phyloP scores from a whole-genome alignment of 2,888 invertebrate species.

The Empis livida region DNA sequence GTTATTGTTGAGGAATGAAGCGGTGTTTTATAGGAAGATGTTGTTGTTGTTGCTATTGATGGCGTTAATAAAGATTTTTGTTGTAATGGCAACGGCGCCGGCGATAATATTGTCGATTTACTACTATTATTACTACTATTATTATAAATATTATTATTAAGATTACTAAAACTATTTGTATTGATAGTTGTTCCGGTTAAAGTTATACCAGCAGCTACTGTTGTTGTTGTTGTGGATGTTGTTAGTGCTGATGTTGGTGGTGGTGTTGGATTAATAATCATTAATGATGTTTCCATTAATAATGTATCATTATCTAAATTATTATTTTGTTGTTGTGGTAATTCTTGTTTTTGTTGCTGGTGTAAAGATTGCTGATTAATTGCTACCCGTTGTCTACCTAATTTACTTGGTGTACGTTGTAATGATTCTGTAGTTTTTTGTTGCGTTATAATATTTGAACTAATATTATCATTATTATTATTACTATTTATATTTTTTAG shows the following conservation, averaged over 20 bases:
- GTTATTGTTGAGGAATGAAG: no score
- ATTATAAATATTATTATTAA: not conserved
- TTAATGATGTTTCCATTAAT: slow-evolving; percentile 32
- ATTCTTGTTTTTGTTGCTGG: slow-evolving; percentile 13
- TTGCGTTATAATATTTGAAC: slow-evolving; percentile 3
- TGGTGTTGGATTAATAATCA: slow-evolving; percentile 20
- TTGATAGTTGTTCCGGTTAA: not conserved
- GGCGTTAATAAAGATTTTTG: not conserved
- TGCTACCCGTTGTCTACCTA: slow-evolving; percentile 29
- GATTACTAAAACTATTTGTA: not conserved
- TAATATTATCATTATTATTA: slow-evolving; percentile 5
- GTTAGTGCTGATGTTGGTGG: slow-evolving; percentile 9
- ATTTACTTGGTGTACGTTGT: slow-evolving; percentile 22
- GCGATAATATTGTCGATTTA: not conserved
- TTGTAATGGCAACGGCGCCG: not conserved
- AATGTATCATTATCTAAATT: slow-evolving; percentile 20
- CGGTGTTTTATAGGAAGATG: not conserved
- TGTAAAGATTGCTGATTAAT: slow-evolving; percentile 25
- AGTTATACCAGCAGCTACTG: slow-evolving; percentile 6
- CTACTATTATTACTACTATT: not conserved
- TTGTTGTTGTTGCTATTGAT: not conserved
- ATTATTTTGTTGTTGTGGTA: slow-evolving; percentile 7
- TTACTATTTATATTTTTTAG: slow-evolving; percentile 5
- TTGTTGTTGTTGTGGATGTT: slow-evolving; percentile 10
- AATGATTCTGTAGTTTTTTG: slow-evolving; percentile 2